Conservation (phyloP, 1,140 invertebrate species). For the Caenorhabditis brenneri region DNA sequence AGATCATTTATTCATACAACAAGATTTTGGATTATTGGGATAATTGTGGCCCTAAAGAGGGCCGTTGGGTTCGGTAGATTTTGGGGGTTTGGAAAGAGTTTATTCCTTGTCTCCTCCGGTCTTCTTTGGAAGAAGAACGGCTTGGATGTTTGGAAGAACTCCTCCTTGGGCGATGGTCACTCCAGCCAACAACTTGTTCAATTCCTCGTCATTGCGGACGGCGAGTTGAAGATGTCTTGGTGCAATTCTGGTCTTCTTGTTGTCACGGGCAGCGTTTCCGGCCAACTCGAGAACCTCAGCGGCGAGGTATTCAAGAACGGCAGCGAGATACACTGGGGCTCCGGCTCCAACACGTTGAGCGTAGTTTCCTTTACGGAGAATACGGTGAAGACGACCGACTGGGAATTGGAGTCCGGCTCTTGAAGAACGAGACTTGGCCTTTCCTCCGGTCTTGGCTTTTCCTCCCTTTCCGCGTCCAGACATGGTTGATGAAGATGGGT, state of each 20-base stretch:
- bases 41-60: slow-evolving; percentile 62
- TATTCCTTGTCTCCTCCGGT: too few relatives aligned
- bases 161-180: too few relatives aligned
- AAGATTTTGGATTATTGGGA: neutral
- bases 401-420: slow-evolving; percentile 73
- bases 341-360: too few relatives aligned
- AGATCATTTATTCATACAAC: neutral
- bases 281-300: slow-evolving; percentile 81
- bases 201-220: too few relatives aligned
- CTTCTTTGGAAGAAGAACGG: too few relatives aligned
- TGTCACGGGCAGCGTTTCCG: slow-evolving; percentile 74
- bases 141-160: too few relatives aligned
- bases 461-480: slow-evolving; percentile 63
- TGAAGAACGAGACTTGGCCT: slow-evolving; percentile 64
- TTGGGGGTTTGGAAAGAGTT: neutral
- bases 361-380: too few relatives aligned
- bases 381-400: too few relatives aligned
- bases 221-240: slow-evolving; percentile 83
- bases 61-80: slow-evolving; percentile 57
- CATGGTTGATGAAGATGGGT: slow-evolving; percentile 44
- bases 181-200: too few relatives aligned
- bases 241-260: slow-evolving; percentile 78
- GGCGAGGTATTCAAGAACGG: slow-evolving; percentile 75
- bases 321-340: too few relatives aligned
- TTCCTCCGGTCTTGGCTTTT: slow-evolving; percentile 54